Conservation (phyloP, 1,140 invertebrate genomes). For the Cyclargus thomasi region DNA sequence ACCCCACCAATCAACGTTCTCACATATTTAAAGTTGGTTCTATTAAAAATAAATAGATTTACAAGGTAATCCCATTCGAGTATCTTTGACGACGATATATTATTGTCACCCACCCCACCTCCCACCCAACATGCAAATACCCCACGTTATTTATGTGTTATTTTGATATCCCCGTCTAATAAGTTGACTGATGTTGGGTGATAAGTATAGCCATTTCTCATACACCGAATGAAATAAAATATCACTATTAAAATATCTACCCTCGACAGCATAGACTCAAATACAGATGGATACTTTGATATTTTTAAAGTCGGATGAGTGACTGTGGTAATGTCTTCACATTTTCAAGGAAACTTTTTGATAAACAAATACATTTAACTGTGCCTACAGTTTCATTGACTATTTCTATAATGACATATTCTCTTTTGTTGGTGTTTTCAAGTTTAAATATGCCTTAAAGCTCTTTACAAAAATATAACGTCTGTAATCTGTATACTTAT, state of each 20-base stretch:
- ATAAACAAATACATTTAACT: too few relatives aligned
- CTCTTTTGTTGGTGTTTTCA: too few relatives aligned
- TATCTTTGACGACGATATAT: conserved; percentile 49
- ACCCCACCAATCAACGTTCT: too few relatives aligned
- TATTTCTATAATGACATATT: too few relatives aligned
- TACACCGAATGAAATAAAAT: conserved; percentile 8
- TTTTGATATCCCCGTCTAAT: conserved; percentile 37
- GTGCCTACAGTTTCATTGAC: too few relatives aligned
- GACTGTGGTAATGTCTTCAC: too few relatives aligned
- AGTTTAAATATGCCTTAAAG: too few relatives aligned
- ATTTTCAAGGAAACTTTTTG: too few relatives aligned
- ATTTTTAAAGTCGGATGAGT: neutral
- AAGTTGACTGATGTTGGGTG: conserved; percentile 20
- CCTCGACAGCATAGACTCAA: neutral
- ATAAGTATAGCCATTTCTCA: conserved; percentile 21
- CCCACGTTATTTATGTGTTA: conserved; percentile 42
- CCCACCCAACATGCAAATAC: conserved; percentile 43
- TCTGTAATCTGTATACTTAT: too few relatives aligned
- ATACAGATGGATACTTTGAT: neutral
- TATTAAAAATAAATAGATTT: conserved; percentile 16
- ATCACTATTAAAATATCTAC: neutral
- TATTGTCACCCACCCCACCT: conserved; percentile 39
- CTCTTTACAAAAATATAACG: too few relatives aligned
- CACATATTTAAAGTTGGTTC: neutral
- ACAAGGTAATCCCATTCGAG: conserved; percentile 40